Evolutionary conservation across 2,888 invertebrate species (phyloP).

Genomic region (Apotomis betuletana): DNA sequence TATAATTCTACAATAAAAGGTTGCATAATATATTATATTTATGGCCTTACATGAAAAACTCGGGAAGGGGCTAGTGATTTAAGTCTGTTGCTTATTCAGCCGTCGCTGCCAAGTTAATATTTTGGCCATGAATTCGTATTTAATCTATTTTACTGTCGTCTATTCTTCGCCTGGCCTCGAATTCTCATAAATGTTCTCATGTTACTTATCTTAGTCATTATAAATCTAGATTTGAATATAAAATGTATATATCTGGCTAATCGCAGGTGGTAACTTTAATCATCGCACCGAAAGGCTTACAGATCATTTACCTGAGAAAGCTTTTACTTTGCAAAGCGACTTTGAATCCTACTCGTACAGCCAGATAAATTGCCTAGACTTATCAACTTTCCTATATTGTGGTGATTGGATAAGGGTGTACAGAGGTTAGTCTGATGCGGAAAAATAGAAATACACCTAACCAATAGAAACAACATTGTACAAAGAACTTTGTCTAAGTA

Average conservation of each 20-base stretch:
- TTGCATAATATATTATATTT: neutral
- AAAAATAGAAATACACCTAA: too few relatives aligned
- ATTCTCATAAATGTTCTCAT: too few relatives aligned
- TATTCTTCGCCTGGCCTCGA: too few relatives aligned
- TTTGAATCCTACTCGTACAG: neutral
- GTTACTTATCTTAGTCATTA: neutral
- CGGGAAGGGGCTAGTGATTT: neutral
- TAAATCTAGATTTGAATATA: neutral
- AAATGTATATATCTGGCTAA: constrained; percentile 4
- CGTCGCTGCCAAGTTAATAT: neutral
- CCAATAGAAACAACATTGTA: too few relatives aligned
- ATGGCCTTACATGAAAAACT: too few relatives aligned
- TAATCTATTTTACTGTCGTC: too few relatives aligned
- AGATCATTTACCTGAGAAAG: constrained; percentile 2
- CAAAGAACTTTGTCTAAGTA: neutral
- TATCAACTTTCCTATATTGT: neutral
- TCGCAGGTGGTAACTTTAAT: neutral
- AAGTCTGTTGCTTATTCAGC: neutral
- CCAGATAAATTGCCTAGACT: neutral
- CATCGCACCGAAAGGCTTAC: neutral
- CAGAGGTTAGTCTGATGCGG: neutral
- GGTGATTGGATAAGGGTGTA: neutral
- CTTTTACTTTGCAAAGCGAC: neutral
- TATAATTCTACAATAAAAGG: too few relatives aligned
- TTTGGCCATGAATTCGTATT: neutral